A percentile compares a stretch with the other conserved stretches of the same genome.
Evolutionary conservation across 2,888 invertebrate species (phyloP).

Genomic region (Pyrochroa serraticornis): DNA sequence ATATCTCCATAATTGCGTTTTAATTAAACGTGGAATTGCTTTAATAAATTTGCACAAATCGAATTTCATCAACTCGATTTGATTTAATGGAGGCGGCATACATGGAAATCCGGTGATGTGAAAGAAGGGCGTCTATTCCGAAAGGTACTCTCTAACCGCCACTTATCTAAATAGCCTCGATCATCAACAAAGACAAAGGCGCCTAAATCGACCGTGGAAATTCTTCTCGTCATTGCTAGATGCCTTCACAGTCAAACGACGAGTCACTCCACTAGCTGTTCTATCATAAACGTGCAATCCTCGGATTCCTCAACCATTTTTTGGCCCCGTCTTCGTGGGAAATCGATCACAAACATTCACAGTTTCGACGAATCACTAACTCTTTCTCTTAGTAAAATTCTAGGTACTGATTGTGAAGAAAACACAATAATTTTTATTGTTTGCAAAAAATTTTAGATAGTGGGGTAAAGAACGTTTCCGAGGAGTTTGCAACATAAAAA

Average conservation of each 20-base stretch:
- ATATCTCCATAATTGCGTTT: not conserved
- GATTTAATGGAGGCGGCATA: slow-evolving; percentile 5
- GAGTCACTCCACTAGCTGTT: slow-evolving; percentile 5
- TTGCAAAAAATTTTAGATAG: too few relatives aligned
- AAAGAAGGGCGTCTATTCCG: slow-evolving; percentile 2
- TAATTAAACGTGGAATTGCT: slow-evolving; percentile 8
- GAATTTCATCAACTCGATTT: slow-evolving; percentile 3
- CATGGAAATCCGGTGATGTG: slow-evolving; percentile 7
- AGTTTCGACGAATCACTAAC: too few relatives aligned
- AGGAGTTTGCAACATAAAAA: too few relatives aligned
- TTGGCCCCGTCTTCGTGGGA: slow-evolving; percentile 9
- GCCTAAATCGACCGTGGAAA: slow-evolving; percentile 38
- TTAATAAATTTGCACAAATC: slow-evolving; percentile 12
- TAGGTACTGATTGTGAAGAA: too few relatives aligned
- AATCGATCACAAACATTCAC: slow-evolving; percentile 1
- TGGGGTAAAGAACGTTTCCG: too few relatives aligned
- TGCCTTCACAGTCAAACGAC: not conserved
- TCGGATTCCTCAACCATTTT: slow-evolving; percentile 16
- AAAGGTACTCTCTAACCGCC: slow-evolving; percentile 29
- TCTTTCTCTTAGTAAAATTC: too few relatives aligned
- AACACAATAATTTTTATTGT: too few relatives aligned
- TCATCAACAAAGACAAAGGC: slow-evolving; percentile 40
- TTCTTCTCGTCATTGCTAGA: slow-evolving; percentile 22
- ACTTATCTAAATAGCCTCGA: slow-evolving; percentile 43
- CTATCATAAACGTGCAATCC: slow-evolving; percentile 17